Conservation (phyloP, 2,113 vertebrate species). For the Brachyhypopomus occidentalis region DNA sequence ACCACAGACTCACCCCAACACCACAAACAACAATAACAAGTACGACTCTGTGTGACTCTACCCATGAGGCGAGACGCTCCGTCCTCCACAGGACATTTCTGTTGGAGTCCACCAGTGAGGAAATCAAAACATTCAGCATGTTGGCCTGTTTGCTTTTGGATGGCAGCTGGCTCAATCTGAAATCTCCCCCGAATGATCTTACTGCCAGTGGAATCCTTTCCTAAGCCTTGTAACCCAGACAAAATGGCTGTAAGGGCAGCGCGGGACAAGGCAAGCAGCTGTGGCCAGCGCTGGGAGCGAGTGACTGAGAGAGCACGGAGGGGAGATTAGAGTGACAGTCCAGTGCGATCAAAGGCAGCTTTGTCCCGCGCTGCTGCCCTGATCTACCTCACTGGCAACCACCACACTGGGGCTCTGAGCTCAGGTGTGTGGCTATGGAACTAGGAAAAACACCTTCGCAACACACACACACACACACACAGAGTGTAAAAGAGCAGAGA, state of each 20-base stretch:
- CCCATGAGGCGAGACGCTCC: slow-evolving; percentile 72
- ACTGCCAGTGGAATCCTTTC: not conserved
- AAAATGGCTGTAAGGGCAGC: not conserved
- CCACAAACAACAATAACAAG: slow-evolving; percentile 20
- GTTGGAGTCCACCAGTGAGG: slow-evolving; percentile 72
- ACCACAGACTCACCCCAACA: not conserved
- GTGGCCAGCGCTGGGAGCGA: not conserved
- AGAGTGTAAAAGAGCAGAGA: slow-evolving; percentile 63
- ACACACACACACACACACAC: slow-evolving; percentile 58
- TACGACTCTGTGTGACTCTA: slow-evolving; percentile 61
- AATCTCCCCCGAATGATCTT: not conserved
- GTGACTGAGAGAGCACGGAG: slow-evolving; percentile 17
- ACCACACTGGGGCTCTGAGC: slow-evolving; percentile 56
- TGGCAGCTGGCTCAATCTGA: not conserved
- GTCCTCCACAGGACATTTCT: slow-evolving; percentile 68
- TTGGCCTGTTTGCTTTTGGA: slow-evolving; percentile 24
- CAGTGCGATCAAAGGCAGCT: slow-evolving; percentile 69
- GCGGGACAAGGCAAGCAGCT: not conserved
- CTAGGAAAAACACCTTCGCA: slow-evolving; percentile 63
- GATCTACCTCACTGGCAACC: slow-evolving; percentile 22
- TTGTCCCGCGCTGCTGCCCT: slow-evolving; percentile 58
- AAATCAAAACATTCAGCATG: slow-evolving; percentile 77
- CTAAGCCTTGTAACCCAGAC: not conserved
- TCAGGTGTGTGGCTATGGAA: slow-evolving; percentile 75
- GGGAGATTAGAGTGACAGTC: slow-evolving; percentile 65